These are phyloP conservation scores for Podocnemis expansa DNA, from an alignment of 2,113 vertebrate genomes.

Conservation along the genomic window DNA sequence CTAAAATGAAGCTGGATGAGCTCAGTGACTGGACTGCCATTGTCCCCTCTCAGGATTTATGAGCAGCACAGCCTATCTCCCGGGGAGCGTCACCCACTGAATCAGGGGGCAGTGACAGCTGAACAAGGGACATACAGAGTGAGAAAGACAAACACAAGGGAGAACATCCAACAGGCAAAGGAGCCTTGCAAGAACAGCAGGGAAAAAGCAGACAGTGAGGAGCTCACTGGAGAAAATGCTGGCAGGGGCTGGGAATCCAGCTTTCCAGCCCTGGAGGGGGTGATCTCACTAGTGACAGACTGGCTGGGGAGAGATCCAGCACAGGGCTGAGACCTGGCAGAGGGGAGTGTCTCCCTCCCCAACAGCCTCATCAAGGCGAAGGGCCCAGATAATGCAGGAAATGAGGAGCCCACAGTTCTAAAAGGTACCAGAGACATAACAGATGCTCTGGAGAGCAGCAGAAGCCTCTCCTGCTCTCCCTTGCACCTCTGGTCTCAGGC, in stretches of 20 bases:
- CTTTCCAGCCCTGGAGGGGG: neutral
- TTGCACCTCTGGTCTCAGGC: neutral
- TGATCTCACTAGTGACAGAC: neutral
- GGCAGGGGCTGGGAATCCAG: neutral
- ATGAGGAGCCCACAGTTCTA: neutral
- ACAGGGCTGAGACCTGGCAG: neutral
- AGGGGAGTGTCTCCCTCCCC: neutral
- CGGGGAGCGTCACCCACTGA: neutral
- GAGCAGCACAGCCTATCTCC: slow-evolving; percentile 4
- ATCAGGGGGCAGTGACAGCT: neutral
- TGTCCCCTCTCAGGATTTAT: slow-evolving; percentile 42
- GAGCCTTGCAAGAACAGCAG: neutral
- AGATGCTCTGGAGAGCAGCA: neutral
- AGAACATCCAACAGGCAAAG: neutral
- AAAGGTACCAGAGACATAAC: neutral
- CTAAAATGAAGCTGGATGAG: slow-evolving; percentile 20
- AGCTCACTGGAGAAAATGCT: neutral
- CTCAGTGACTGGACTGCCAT: neutral
- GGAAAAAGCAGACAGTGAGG: neutral
- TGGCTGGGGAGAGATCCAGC: fast-evolving
- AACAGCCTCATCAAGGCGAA: neutral
- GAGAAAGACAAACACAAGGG: slow-evolving; percentile 49
- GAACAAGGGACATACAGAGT: neutral
- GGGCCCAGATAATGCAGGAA: neutral
- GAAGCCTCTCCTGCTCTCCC: neutral